Percentiles rank a stretch among this genome's conserved stretches.
Conservation (phyloP, 2,888 invertebrate genomes). For the Agriopis marginaria region DNA sequence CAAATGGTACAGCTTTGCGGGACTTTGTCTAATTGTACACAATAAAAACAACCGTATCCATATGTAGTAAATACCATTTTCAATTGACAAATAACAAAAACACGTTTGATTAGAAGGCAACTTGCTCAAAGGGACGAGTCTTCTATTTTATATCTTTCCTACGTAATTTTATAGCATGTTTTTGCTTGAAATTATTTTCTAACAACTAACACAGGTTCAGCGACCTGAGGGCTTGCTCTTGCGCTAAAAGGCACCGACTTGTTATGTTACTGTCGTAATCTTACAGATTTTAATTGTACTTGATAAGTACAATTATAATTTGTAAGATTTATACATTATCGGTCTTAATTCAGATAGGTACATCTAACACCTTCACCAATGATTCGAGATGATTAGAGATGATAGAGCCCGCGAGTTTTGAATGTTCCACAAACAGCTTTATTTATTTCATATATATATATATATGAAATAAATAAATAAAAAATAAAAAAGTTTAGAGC, state of each 20-base stretch:
- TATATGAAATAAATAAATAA: too few relatives aligned
- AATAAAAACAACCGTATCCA: conserved; percentile 47
- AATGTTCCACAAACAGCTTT: too few relatives aligned
- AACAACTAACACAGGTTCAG: conserved; percentile 68
- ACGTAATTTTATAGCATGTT: conserved; percentile 44
- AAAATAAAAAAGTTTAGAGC: too few relatives aligned
- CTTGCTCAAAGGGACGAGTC: conserved; percentile 43
- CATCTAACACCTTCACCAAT: too few relatives aligned
- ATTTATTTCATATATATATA: too few relatives aligned
- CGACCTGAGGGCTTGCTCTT: conserved; percentile 71
- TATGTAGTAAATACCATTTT: conserved; percentile 44
- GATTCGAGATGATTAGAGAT: too few relatives aligned
- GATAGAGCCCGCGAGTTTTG: too few relatives aligned
- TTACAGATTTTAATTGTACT: too few relatives aligned
- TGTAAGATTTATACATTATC: too few relatives aligned
- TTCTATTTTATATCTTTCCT: conserved; percentile 42
- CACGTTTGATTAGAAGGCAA: conserved; percentile 75
- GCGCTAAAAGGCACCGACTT: conserved; percentile 44
- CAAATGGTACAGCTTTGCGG: conserved; percentile 69
- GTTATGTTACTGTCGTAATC: neutral
- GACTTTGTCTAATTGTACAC: conserved; percentile 47
- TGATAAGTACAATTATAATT: too few relatives aligned
- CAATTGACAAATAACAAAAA: conserved; percentile 48
- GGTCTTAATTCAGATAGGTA: too few relatives aligned
- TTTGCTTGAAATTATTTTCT: conserved; percentile 50